Percentiles rank a stretch among this genome's conserved stretches.
Conservation (phyloP, 1,140 invertebrate species). For the Drosophila navojoa region DNA sequence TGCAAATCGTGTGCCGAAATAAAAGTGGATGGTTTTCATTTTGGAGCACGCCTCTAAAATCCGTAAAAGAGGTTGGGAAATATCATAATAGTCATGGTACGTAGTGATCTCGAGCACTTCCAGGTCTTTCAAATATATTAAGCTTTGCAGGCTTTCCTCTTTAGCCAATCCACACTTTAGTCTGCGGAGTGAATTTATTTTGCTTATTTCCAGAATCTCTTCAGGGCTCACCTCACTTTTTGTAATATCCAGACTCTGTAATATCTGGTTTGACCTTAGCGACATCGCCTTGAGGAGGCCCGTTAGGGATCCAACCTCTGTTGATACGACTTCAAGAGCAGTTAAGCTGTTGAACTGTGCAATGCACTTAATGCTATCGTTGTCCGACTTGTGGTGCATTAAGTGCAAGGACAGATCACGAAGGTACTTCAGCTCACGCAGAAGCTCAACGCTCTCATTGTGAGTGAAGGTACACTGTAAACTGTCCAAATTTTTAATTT, state of each 20-base stretch:
- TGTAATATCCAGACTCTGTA: neutral
- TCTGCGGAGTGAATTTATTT: slow-evolving; percentile 1
- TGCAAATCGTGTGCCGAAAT: slow-evolving; percentile 3
- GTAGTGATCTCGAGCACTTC: slow-evolving; percentile 13
- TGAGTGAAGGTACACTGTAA: neutral
- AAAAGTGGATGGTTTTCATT: neutral
- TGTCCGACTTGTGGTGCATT: neutral
- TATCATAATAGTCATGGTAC: neutral
- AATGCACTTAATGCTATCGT: neutral
- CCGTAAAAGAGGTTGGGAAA: neutral
- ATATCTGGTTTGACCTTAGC: neutral
- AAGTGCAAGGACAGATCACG: neutral
- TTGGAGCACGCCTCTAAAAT: neutral
- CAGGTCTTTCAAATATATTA: neutral
- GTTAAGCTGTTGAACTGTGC: slow-evolving; percentile 1
- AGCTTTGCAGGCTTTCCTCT: neutral
- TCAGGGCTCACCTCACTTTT: neutral
- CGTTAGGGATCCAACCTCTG: neutral
- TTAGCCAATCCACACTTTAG: slow-evolving; percentile 4
- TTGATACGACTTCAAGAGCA: slow-evolving; percentile 1
- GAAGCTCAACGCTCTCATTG: neutral
- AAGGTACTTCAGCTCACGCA: neutral
- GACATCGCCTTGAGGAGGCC: neutral
- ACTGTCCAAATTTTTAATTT: neutral
- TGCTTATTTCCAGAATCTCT: neutral